These are phyloP conservation scores for Lucinisca nassula DNA, from an alignment of 2,888 invertebrate species.

Conservation along the genomic window DNA sequence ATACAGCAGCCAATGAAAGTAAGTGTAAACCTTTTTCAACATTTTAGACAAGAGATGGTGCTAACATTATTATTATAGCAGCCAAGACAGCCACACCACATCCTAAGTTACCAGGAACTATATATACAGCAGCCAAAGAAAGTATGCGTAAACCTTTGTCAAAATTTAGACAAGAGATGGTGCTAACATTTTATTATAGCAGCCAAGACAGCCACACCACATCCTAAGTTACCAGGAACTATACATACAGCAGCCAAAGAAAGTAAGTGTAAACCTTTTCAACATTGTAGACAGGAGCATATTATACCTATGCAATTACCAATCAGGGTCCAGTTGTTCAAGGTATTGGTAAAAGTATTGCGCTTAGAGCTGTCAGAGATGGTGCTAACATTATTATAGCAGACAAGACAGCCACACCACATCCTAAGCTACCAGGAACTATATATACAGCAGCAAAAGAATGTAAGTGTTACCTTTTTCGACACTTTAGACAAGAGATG, in stretches of 20 bases:
- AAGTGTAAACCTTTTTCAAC: no score
- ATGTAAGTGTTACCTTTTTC: no score
- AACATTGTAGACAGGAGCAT: no score
- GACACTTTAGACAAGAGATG: no score
- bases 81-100: constrained; percentile 97
- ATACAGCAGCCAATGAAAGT: constrained; percentile 96
- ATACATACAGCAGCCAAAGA: constrained; percentile 97
- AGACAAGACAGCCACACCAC: constrained; percentile 96
- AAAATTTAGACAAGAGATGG: constrained; percentile 97
- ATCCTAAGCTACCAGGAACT: constrained; percentile 97
- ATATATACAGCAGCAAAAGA: constrained; percentile 97
- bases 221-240: constrained; percentile 97
- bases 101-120: constrained; percentile 97
- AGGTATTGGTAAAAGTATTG: constrained; percentile 98
- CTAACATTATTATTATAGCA: constrained; percentile 96
- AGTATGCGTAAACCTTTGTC: no score
- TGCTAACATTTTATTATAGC: constrained; percentile 96
- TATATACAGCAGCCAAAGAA: constrained; percentile 96
- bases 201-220: constrained; percentile 96
- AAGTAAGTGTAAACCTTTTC: no score
- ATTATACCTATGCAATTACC: no score
- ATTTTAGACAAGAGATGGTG: constrained; percentile 97
- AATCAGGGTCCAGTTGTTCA: no score
- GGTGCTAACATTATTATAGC: constrained; percentile 97
- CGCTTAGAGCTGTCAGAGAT: constrained; percentile 94